A percentile compares a stretch with the other conserved stretches of the same genome.
Conservation (phyloP, 2,888 invertebrate species). For the Cheiracanthium punctorium region DNA sequence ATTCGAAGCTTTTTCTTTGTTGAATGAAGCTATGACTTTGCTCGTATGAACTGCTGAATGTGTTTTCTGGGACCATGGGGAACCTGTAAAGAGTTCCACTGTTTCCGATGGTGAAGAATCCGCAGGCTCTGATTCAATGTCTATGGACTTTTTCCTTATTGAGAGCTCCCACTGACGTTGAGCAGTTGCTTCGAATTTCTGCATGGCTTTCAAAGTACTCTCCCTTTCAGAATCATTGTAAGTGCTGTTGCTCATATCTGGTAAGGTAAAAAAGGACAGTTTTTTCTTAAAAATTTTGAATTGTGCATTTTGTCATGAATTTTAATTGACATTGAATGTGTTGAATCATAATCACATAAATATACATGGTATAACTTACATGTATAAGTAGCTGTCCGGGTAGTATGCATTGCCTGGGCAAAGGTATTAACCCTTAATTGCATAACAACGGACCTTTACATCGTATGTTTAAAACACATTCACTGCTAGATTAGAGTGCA, state of each 20-base stretch:
- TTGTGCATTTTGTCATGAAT: too few relatives aligned
- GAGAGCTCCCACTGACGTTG: neutral
- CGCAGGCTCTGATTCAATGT: neutral
- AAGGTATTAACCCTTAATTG: too few relatives aligned
- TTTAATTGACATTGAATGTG: too few relatives aligned
- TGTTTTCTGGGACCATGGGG: neutral
- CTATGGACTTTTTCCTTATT: neutral
- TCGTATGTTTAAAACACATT: too few relatives aligned
- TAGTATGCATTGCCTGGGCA: too few relatives aligned
- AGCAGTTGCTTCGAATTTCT: neutral
- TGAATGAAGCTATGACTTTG: neutral
- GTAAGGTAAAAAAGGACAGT: too few relatives aligned
- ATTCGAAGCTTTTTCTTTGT: neutral
- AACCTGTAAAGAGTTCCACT: neutral
- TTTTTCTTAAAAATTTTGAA: too few relatives aligned
- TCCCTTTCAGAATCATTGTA: neutral
- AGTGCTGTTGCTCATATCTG: neutral
- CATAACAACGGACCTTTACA: too few relatives aligned
- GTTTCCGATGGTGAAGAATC: neutral
- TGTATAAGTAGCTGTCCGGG: too few relatives aligned
- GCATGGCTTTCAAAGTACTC: neutral
- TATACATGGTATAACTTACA: too few relatives aligned
- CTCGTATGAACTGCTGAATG: neutral
- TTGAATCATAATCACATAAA: too few relatives aligned
- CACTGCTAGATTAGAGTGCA: too few relatives aligned